Evolutionary conservation across 2,888 invertebrate species (phyloP).

Genomic region (Sicus ferrugineus): DNA sequence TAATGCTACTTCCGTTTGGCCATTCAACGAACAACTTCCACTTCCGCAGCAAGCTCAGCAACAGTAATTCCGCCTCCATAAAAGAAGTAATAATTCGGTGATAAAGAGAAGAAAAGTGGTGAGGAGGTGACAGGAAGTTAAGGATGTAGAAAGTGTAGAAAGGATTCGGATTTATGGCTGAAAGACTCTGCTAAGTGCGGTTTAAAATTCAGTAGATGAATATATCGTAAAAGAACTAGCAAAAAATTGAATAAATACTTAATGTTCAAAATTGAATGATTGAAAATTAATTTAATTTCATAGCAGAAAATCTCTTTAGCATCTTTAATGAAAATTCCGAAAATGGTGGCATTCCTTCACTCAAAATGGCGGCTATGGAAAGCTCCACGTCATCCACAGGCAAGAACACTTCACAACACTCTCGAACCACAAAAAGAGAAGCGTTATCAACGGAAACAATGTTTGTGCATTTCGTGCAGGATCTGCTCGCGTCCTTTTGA

Average conservation of each 20-base stretch:
- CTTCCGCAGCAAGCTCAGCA: not conserved
- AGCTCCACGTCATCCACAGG: not conserved
- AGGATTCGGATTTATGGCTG: not conserved
- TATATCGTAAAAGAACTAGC: not conserved
- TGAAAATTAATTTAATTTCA: no score
- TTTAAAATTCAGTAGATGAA: not conserved
- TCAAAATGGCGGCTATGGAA: no score
- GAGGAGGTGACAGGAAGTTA: not conserved
- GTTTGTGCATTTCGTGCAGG: not conserved
- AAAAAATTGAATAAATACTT: no score
- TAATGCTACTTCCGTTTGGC: not conserved
- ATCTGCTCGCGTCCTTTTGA: not conserved
- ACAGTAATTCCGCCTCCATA: not conserved
- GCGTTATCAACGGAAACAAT: slow-evolving; percentile 3
- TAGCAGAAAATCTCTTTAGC: no score
- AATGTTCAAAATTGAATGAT: no score
- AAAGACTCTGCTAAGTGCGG: not conserved
- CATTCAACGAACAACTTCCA: slow-evolving; percentile 18
- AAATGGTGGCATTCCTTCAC: no score
- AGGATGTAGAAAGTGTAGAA: not conserved
- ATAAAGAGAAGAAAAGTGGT: not conserved
- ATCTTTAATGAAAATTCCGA: no score
- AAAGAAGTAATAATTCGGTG: not conserved
- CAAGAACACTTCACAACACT: slow-evolving; percentile 8
- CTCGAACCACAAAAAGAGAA: slow-evolving; percentile 7